A percentile compares a stretch with the other conserved stretches of the same genome.
phyloP scores from a whole-genome alignment of 2,113 vertebrate species.

The Antechinus flavipes region DNA sequence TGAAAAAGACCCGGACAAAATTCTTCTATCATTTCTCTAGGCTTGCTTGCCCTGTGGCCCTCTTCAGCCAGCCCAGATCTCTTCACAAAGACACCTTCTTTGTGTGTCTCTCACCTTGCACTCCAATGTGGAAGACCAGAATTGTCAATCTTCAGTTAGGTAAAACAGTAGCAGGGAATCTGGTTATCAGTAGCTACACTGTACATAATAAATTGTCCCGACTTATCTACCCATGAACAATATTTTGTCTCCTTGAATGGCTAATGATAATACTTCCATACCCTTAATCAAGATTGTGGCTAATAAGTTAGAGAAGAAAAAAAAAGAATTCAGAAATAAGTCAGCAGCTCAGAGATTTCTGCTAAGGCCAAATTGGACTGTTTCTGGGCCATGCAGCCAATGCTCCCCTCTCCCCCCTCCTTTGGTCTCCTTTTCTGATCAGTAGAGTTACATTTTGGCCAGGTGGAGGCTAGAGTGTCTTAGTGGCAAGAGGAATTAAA shows the following conservation, averaged over 20 bases:
- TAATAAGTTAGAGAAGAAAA: slow-evolving; percentile 7
- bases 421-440: background rate
- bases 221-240: background rate
- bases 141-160: background rate
- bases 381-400: background rate
- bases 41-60: background rate
- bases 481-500: background rate
- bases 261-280: background rate
- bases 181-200: too few species aligned
- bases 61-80: fast-evolving
- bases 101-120: background rate
- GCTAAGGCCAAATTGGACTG: background rate
- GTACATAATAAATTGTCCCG: fast-evolving
- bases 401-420: background rate
- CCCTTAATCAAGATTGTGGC: background rate
- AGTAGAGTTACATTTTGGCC: background rate
- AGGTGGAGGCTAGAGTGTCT: background rate
- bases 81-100: background rate
- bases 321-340: background rate
- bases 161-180: background rate
- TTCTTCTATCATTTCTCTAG: background rate
- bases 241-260: background rate
- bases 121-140: background rate
- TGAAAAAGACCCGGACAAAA: background rate
- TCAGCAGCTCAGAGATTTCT: background rate